phyloP scores from a whole-genome alignment of 2,888 invertebrate genomes.

The Drosophila nr. fundita region DNA sequence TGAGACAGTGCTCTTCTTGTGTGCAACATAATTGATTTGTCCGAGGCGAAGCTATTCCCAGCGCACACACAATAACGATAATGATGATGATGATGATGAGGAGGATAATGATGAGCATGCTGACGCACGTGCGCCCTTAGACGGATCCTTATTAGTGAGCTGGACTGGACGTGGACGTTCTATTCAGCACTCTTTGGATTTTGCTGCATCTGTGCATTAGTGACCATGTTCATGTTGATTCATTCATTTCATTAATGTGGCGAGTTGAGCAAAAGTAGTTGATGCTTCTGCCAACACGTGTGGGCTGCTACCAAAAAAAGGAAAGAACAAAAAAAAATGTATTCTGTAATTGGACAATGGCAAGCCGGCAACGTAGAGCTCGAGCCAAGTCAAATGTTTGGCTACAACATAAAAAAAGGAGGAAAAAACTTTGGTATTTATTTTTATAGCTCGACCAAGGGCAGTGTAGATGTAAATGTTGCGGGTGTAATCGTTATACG shows the following conservation, averaged over 20 bases:
- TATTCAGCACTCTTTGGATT: conserved; percentile 19
- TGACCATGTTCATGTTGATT: conserved; percentile 64
- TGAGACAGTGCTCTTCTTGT: conserved; percentile 34
- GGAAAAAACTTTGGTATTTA: conserved; percentile 39
- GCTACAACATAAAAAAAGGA: conserved; percentile 24
- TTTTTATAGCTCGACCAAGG: conserved; percentile 33
- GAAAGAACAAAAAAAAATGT: conserved; percentile 6
- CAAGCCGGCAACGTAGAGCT: conserved; percentile 23
- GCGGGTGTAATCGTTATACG: conserved; percentile 12
- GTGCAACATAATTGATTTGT: conserved; percentile 69
- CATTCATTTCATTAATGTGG: conserved; percentile 64
- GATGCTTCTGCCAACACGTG: conserved; percentile 25
- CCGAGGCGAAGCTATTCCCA: conserved; percentile 24
- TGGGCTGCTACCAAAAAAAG: neutral
- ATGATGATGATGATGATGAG: conserved; percentile 2
- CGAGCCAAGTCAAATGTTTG: conserved; percentile 46
- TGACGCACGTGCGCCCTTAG: conserved; percentile 62
- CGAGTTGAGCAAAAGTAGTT: conserved; percentile 29
- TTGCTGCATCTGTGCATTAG: conserved; percentile 36
- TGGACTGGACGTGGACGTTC: conserved; percentile 34
- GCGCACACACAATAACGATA: conserved; percentile 1
- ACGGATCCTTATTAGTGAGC: conserved; percentile 59
- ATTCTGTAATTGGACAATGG: conserved; percentile 33
- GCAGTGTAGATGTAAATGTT: conserved; percentile 22
- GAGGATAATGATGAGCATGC: conserved; percentile 28